Evolutionary conservation across 2,797 vertebrate genomes (phyloP).

Genomic region (Pogonophryne albipinna): DNA sequence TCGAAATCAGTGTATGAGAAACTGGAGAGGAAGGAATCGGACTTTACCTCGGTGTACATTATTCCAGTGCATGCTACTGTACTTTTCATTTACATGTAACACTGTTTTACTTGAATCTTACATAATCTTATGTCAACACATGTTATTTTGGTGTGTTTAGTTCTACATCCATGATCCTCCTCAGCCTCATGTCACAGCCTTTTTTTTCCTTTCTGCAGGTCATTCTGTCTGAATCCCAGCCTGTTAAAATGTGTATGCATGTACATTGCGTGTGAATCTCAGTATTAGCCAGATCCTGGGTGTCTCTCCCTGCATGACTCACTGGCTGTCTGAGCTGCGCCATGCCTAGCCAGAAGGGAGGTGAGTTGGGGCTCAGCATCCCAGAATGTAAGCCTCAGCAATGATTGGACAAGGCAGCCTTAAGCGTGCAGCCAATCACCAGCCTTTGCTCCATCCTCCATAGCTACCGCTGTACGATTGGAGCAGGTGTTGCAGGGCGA

Average conservation of each 20-base stretch:
- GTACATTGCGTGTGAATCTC: constrained; percentile 25
- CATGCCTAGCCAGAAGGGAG: constrained; percentile 68
- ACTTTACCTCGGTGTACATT: not conserved
- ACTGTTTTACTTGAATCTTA: constrained; percentile 9
- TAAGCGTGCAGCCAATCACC: constrained; percentile 76
- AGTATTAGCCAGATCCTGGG: constrained; percentile 59
- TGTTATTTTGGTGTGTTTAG: not conserved
- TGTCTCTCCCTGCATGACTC: constrained; percentile 82
- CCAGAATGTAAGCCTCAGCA: constrained; percentile 64
- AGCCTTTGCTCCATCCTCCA: constrained; percentile 63
- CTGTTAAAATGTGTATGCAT: constrained; percentile 25
- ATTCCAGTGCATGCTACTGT: constrained; percentile 1
- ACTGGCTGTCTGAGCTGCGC: constrained; percentile 66
- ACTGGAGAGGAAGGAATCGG: constrained; percentile 35
- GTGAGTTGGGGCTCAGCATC: constrained; percentile 64
- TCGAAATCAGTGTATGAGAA: constrained; percentile 19
- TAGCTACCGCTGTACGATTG: constrained; percentile 79
- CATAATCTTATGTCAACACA: not conserved
- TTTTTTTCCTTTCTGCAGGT: constrained; percentile 20
- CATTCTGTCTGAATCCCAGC: constrained; percentile 13
- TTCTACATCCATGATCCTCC: constrained; percentile 2
- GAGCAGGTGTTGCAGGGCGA: constrained; percentile 86
- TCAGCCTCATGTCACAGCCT: not conserved
- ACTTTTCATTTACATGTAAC: not conserved
- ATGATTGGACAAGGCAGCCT: constrained; percentile 74